Evolutionary conservation across 2,113 vertebrate species (phyloP).

Genomic region (Oostethus manadensis): DNA sequence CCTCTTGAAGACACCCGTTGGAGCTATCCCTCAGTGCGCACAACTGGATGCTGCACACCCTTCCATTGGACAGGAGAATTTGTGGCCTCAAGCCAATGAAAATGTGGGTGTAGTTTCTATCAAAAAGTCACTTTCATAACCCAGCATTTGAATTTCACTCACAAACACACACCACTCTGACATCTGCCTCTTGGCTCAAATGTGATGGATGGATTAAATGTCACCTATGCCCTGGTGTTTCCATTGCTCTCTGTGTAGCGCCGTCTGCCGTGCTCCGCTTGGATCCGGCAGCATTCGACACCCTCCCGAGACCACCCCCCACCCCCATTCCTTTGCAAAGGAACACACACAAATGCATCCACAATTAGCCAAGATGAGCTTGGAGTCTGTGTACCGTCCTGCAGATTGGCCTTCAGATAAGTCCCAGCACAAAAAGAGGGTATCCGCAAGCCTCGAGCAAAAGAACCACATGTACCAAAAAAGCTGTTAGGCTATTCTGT

Average conservation of each 20-base stretch:
- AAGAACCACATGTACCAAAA: slow-evolving; percentile 26
- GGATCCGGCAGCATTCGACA: slow-evolving; percentile 65
- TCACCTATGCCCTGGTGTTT: slow-evolving; percentile 50
- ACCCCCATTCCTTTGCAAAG: background rate
- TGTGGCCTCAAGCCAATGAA: slow-evolving; percentile 4
- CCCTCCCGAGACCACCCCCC: slow-evolving; percentile 49
- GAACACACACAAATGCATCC: slow-evolving; percentile 36
- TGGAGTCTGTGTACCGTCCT: slow-evolving; percentile 66
- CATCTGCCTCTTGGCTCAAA: slow-evolving; percentile 42
- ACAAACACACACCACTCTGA: slow-evolving; percentile 32
- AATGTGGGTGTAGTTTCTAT: slow-evolving; percentile 2
- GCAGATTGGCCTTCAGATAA: slow-evolving; percentile 65
- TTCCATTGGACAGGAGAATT: slow-evolving; percentile 11
- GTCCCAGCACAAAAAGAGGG: slow-evolving; percentile 35
- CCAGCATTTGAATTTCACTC: slow-evolving; percentile 14
- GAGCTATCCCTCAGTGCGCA: slow-evolving; percentile 50
- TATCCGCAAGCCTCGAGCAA: slow-evolving; percentile 26
- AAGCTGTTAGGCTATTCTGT: slow-evolving; percentile 24
- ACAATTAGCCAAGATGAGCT: slow-evolving; percentile 63
- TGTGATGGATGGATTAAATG: slow-evolving; percentile 53
- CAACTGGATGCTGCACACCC: slow-evolving; percentile 36
- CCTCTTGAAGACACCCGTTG: slow-evolving; percentile 58
- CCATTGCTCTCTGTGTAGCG: slow-evolving; percentile 29
- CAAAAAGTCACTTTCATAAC: slow-evolving; percentile 6
- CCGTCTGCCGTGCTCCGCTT: slow-evolving; percentile 57